Conservation (phyloP, 1,140 invertebrate species). For the Scaptomyza hsui region DNA sequence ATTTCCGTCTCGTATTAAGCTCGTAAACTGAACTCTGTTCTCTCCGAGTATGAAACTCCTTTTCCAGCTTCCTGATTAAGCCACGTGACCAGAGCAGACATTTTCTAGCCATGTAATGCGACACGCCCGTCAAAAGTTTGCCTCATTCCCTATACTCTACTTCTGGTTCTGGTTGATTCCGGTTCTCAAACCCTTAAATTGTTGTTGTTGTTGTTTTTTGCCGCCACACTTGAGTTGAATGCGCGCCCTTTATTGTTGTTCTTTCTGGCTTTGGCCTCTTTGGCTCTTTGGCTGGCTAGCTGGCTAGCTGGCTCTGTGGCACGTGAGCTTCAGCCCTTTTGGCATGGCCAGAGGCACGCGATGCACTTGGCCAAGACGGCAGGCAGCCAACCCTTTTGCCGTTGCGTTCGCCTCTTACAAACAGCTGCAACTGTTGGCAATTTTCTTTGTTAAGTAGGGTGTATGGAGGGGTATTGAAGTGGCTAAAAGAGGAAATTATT, state of each 20-base stretch:
- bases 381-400: slow-evolving; percentile 40
- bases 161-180: slow-evolving; percentile 22
- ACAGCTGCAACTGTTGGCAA: slow-evolving; percentile 73
- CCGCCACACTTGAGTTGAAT: slow-evolving; percentile 57
- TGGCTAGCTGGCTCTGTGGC: slow-evolving; percentile 6
- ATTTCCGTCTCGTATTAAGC: slow-evolving; percentile 24
- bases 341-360: slow-evolving; percentile 61
- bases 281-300: neutral
- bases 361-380: slow-evolving; percentile 77
- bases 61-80: neutral
- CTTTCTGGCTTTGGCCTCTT: slow-evolving; percentile 46
- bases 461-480: neutral
- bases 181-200: slow-evolving; percentile 35
- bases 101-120: slow-evolving; percentile 42
- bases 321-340: slow-evolving; percentile 36
- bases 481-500: slow-evolving; percentile 59
- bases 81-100: slow-evolving; percentile 50
- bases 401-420: slow-evolving; percentile 15
- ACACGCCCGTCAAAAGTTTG: slow-evolving; percentile 37
- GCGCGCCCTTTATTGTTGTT: slow-evolving; percentile 50
- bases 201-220: slow-evolving; percentile 49
- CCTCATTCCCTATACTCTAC: slow-evolving; percentile 53
- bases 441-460: slow-evolving; percentile 46
- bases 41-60: neutral
- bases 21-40: slow-evolving; percentile 8